These are phyloP conservation scores for Parnassius mnemosyne DNA, from an alignment of 2,888 invertebrate genomes.

Conservation along the genomic window DNA sequence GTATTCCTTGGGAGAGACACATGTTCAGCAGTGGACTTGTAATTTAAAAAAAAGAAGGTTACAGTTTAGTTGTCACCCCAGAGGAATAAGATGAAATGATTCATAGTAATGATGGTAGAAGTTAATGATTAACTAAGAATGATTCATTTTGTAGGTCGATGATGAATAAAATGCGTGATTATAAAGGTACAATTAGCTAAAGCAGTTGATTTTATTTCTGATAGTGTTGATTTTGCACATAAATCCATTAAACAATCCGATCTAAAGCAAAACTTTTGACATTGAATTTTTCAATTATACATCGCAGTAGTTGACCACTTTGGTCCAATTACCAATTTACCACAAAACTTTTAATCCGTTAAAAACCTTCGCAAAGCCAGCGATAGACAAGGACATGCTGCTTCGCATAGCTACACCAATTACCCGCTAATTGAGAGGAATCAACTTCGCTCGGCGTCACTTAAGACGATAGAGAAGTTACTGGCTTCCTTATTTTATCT, in stretches of 20 bases:
- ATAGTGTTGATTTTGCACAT: too few species aligned
- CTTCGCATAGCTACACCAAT: constrained; percentile 31
- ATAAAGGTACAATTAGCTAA: too few species aligned
- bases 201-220: too few species aligned
- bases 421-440: constrained; percentile 43
- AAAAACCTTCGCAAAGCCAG: neutral
- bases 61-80: too few species aligned
- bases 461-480: constrained; percentile 21
- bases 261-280: neutral
- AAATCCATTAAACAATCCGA: neutral
- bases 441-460: constrained; percentile 31
- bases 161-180: too few species aligned
- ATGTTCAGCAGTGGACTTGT: too few species aligned
- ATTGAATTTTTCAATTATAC: neutral
- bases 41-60: too few species aligned
- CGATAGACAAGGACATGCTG: constrained; percentile 6
- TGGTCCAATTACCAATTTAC: constrained; percentile 21
- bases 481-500: constrained; percentile 22
- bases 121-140: too few species aligned
- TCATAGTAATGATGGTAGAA: too few species aligned
- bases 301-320: neutral
- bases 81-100: too few species aligned
- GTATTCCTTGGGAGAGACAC: too few species aligned
- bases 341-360: neutral
- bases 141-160: too few species aligned